phyloP scores from a whole-genome alignment of 2,113 vertebrate genomes.

The Philantomba maxwellii region DNA sequence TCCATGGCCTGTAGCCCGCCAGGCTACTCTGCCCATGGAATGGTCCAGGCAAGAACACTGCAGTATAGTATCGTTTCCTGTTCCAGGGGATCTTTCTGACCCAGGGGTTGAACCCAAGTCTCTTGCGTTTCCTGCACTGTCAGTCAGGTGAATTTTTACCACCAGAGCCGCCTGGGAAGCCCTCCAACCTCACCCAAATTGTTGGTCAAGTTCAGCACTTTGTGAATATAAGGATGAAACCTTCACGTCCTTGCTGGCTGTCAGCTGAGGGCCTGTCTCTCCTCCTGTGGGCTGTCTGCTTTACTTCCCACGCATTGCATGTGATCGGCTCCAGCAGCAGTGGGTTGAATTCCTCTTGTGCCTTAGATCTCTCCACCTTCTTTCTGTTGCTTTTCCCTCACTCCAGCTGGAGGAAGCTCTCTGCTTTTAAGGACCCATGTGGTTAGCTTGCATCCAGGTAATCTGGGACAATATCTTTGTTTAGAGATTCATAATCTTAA shows the following conservation, averaged over 20 bases:
- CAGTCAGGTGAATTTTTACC: neutral
- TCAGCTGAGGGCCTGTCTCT: neutral
- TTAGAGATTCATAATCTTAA: neutral
- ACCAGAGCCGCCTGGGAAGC: neutral
- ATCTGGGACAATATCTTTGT: neutral
- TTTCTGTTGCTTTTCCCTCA: neutral
- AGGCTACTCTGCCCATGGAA: neutral
- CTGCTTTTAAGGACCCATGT: neutral
- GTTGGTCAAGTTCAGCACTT: neutral
- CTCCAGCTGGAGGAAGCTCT: neutral
- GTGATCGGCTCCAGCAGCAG: neutral
- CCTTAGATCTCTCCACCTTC: neutral
- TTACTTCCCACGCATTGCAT: neutral
- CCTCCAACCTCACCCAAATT: neutral
- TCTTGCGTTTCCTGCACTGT: neutral
- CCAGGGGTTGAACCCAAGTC: neutral
- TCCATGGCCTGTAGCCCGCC: rapidly evolving
- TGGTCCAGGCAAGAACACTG: neutral
- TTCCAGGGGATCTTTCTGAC: neutral
- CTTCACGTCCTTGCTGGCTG: neutral
- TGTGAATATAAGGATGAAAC: neutral
- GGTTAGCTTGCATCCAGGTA: neutral
- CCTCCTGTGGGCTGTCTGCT: neutral
- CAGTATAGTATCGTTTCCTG: neutral
- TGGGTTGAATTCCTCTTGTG: neutral